Base-by-base conservation (phyloP, 35 echinoderm and acorn worm species). In the Apostichopus californicus region DNA sequence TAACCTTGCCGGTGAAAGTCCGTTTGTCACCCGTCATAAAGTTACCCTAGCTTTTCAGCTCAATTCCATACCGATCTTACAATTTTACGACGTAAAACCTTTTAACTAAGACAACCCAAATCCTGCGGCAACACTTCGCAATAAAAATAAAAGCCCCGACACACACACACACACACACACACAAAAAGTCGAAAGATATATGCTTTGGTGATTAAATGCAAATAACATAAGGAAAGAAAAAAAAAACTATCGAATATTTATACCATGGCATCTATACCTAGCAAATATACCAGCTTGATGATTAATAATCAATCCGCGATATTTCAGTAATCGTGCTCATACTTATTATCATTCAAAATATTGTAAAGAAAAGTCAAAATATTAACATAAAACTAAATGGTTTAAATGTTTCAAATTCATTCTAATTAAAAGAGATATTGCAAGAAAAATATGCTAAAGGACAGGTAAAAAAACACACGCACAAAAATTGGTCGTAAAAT, bases 31-130 rank as follows among this genome's bases (percentile, higher is more conserved):
- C 80, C 80, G 17, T 55, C 55, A 55, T 56, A 21, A 59, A 85
- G 57, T 85, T 23, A 10, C 18, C 15, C 57, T n/a, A 56, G 81
- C 81, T 85, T 58, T 58, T 85, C 55, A 85, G 81, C 20, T 85
- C 81, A 58, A 85, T 22, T 59, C 81, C 18, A 59, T 58, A 85
- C n/a, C 56, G 81, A 85, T 85, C 81, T 85, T 85, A 85, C 12
- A 83, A 58, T 57, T 85, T 85, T 85, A 85, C 81, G 81, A 85
- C 81, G 55, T 24, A 85, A 85, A 85, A 59, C 81, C 81, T 85
- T 85, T 85, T 85, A 85, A 63, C 81, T 85, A 85, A 85, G 81
- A 23, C 81, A 85, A 60, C 54, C 21, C 7, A 56, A 85, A 75
- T 18, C 17, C 81, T 85, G 81, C 81, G 54, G 81, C 81, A 85